Conservation (phyloP, 2,888 invertebrate species). For the Steinernema carpocapsae region DNA sequence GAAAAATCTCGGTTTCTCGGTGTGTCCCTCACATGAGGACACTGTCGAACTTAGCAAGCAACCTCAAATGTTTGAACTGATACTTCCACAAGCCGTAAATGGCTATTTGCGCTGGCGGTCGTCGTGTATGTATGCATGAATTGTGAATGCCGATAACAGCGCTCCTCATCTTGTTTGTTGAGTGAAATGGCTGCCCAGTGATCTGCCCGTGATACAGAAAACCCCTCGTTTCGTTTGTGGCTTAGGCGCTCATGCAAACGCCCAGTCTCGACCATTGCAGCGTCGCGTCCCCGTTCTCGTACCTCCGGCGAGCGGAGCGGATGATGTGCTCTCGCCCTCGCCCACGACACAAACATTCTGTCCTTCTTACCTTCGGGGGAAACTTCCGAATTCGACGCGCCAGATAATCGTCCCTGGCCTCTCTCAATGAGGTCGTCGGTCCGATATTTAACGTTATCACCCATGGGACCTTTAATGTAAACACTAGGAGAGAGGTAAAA, state of each 20-base stretch:
- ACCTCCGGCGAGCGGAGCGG: constrained; percentile 27
- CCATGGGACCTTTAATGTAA: constrained; percentile 20
- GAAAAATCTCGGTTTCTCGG: no score
- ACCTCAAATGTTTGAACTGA: constrained; percentile 15
- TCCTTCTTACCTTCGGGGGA: constrained; percentile 18
- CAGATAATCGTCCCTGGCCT: background rate
- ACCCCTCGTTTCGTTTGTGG: constrained; percentile 28
- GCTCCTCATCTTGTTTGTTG: constrained; percentile 34
- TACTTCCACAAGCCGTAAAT: constrained; percentile 18
- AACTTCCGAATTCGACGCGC: background rate
- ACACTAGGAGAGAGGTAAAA: constrained; percentile 27
- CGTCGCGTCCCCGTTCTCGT: constrained; percentile 33
- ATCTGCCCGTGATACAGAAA: constrained; percentile 34
- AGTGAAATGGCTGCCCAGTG: constrained; percentile 33
- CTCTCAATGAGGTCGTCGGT: constrained; percentile 23
- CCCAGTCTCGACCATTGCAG: constrained; percentile 28
- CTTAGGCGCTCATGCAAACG: constrained; percentile 35
- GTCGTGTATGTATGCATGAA: constrained; percentile 25
- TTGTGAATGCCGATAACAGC: constrained; percentile 30
- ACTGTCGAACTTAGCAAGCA: background rate
- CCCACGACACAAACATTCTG: constrained; percentile 19
- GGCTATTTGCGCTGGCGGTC: constrained; percentile 32
- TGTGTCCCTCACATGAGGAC: no score
- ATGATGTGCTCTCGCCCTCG: constrained; percentile 27
- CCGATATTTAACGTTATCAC: constrained; percentile 24